Base-by-base conservation (phyloP, 2,797 vertebrate genomes). In the Clarias platycephalus region DNA sequence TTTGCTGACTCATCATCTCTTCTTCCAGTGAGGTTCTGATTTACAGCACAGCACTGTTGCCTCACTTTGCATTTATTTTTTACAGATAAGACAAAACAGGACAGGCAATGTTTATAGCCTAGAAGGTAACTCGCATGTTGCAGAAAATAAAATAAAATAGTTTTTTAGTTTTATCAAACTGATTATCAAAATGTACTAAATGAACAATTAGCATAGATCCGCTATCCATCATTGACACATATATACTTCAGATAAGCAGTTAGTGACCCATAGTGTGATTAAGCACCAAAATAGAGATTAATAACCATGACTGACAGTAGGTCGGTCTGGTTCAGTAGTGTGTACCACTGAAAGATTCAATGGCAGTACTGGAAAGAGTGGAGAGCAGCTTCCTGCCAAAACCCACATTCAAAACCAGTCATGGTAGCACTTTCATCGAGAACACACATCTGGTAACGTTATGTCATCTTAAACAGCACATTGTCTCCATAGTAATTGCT, bases 61-160 rank as follows among this genome's bases (percentile, higher is more conserved):
- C 81, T 87, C 85, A 87, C 86, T 91, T 91, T 88, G 85, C 85
- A 87, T 87, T 62, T 63, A 87, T 91, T 92, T 92, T 93, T 94
- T 92, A 92, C 87, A 92, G 84, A 88, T 87, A 85, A 84, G 76
- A 82, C 75, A 76, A 85, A 80, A 75, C 77, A 57, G 28, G 80
- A 77, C 28, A 34, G 49, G 0, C 12, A 22, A 74, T 58, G 68
- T 31, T 72, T 76, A 37, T 75, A 72, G 26, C 87, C 84, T 84
- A 86, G 89, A 86, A 88, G 87, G 79, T 87, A 87, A 75, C 88
- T 89, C 40, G 88, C 84, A 64, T n/a, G 64, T n/a, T 78, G 26
- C 37, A 20, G 5, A 63, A n/a, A 78, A 63, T 0, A 62, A n/a
- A 7, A 28, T 55, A 34, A 37, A 37, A 5, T 5, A 37, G 12